Evolutionary conservation across 2,888 invertebrate genomes (phyloP).

Genomic region (Thyatira batis): DNA sequence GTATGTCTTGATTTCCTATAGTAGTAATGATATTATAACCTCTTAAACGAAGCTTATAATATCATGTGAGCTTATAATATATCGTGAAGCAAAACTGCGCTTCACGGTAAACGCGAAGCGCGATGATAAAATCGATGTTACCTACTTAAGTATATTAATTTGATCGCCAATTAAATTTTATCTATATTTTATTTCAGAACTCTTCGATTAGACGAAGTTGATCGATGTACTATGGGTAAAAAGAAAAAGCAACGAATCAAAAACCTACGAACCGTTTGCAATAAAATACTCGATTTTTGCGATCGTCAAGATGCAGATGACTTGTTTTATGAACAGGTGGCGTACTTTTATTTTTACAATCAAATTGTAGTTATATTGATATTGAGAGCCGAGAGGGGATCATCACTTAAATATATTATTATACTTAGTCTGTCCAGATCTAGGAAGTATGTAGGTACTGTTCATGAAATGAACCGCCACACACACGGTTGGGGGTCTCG

Average conservation of each 20-base stretch:
- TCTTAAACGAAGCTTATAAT: too few relatives aligned
- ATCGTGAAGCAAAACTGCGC: too few relatives aligned
- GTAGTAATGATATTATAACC: too few relatives aligned
- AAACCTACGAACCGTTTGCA: constrained; percentile 63
- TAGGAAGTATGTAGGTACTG: neutral
- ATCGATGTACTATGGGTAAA: constrained; percentile 45
- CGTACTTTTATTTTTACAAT: neutral
- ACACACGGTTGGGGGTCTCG: too few relatives aligned
- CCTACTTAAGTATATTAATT: neutral
- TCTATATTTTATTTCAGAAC: constrained; percentile 46
- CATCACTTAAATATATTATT: too few relatives aligned
- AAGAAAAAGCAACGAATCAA: constrained; percentile 60
- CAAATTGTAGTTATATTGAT: too few relatives aligned
- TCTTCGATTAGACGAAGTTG: constrained; percentile 51
- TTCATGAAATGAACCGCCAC: too few relatives aligned
- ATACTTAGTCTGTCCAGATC: too few relatives aligned
- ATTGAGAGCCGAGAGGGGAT: too few relatives aligned
- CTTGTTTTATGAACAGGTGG: constrained; percentile 50
- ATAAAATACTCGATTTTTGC: constrained; percentile 64
- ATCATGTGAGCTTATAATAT: too few relatives aligned
- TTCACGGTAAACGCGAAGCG: too few relatives aligned
- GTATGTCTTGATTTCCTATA: too few relatives aligned
- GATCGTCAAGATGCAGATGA: constrained; percentile 64
- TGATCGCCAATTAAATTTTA: neutral
- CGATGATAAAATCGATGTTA: neutral